Base-by-base conservation (phyloP, 2,888 invertebrate species). In the Lampropteryx suffumata region DNA sequence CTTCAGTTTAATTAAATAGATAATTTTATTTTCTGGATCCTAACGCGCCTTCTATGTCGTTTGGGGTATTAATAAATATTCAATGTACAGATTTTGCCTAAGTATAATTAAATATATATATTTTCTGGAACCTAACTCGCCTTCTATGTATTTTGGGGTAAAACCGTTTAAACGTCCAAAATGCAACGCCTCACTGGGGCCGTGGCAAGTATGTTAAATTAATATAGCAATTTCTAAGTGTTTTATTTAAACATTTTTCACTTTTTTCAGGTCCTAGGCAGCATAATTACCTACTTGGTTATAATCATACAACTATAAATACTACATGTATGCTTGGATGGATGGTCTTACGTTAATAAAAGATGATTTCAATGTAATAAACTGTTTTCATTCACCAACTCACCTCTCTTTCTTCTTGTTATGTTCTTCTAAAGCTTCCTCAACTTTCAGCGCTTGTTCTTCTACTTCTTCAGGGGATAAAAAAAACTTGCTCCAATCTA, bases 401-500 rank as follows among this genome's bases (percentile, higher is more conserved):
- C 24, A 45, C 21, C 24, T 47, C 8, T 32, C 40, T 21, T 57
- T 54, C 11, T 64, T 67, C 10, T 65, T 64, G 35, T 79, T 73
- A 50, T 77, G 57, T 8, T 77, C 69, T 47, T 82, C 79, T 27
- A 82, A 59, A 29, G 71, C 61, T 37, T 70, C 60, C 30, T 82
- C 76, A 1, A 69, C 62, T 24, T 60, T 58, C 1, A 79, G 13
- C 12, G 69, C 57, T 26, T 64, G 64, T 43, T 73, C 64, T 36
- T 70, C 73, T 1, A 82, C 66, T 39, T 82, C 78, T 48, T 71
- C 67, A 7, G 75, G 69, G 0, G 67, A 53, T 3, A 72, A 36
- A 49, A 58, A 47, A 14, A 67, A 52, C 4, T 52, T 50, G 17
- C 57, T 55, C 21, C 59, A 59, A 35, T 50, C 45, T 17, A 51